Base-by-base conservation (phyloP, 2,113 vertebrate genomes). In the Pseudopipra pipra region DNA sequence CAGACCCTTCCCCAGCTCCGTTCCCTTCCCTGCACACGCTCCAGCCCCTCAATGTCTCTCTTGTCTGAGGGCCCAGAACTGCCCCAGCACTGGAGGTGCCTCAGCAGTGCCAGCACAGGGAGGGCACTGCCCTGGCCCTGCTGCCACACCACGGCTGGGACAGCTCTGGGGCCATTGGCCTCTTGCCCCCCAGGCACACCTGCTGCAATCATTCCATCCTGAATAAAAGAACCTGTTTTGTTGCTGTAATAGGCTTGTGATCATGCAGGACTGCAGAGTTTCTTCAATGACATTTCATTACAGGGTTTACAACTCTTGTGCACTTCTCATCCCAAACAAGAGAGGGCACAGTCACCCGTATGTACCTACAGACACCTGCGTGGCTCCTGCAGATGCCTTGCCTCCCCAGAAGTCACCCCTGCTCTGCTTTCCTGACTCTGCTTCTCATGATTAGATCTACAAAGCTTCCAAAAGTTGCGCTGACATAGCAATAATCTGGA, bases 401-500 rank as follows among this genome's bases (percentile, higher is more conserved):
- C 37, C 22, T 75, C 41, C 24, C 21, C 46, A 47, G 33, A 55
- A 93, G 70, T 5, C 3, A 0, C 2, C 23, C 23, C 14, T 6
- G 2, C 3, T 3, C 2, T 51, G 9, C 61, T 88, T 83, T 67
- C 30, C 24, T 67, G 65, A 51, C 51, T 21, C 1, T 46, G 49
- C 41, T 15, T 35, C 44, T 41, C 47, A 4, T 3, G 4, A 4
- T 35, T 21, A 85, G 49, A 43, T 20, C 90, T 20, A 70, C 94
- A 89, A 49, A 89, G 83, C 89, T 93, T 73, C 84, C 94, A 96
- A 93, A 97, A 68, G 52, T 93, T 95, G 91, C 1, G 33, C 94
- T 83, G 74, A 96, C 84, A 88, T 66, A 84, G 80, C 90, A 66
- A 41, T 96, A 95, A 95, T 92, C 88, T 91, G 86, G 89, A 96